Base-by-base conservation (phyloP, 2,113 vertebrate genomes). In the Acrocephalus arundinaceus region DNA sequence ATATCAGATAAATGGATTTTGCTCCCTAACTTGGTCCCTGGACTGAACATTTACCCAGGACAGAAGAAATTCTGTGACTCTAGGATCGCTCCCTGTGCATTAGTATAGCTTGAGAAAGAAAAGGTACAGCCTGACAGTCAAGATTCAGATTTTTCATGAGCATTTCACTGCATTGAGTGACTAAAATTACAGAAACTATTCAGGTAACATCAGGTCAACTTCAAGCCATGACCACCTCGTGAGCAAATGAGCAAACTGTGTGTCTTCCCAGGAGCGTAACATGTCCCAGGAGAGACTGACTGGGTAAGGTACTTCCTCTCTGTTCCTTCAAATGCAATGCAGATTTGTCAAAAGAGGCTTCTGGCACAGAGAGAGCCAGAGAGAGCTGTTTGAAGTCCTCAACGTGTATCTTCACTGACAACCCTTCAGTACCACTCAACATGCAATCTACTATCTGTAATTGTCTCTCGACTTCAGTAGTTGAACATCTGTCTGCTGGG, bases 261-360 rank as follows among this genome's bases (percentile, higher is more conserved):
- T 49, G 16, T 22, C 51, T 71, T 33, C 52, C 19, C 4, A 4
- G 5, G 24, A 45, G 4, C 0, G 0, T 13, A 39, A 21, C 11
- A 6, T 7, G 25, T n/a, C n/a, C 52, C 23, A 55, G 68, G 43
- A 84, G 72, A 81, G 11, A 39, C 21, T 27, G 16, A n/a, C 8
- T 41, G 35, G 7, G 13, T 67, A 65, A 83, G 15, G 35, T 33
- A 51, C 21, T 79, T 62, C 31, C 27, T 92, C 1, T 0, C 28
- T 65, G 7, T 49, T 88, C 51, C 21, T 45, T 72, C 52, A 89
- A 61, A 74, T 30, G 41, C 12, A 22, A 7, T 12, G n/a, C 21
- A 84, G 61, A 45, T 78, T 87, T 66, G n/a, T 84, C 73, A 63
- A 39, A 73, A 75, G 20, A 65, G 23, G 15, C n/a, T 79, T 92